These are phyloP conservation scores for Cheumatopsyche charites DNA, from an alignment of 1,140 invertebrate species.

Conservation along the genomic window DNA sequence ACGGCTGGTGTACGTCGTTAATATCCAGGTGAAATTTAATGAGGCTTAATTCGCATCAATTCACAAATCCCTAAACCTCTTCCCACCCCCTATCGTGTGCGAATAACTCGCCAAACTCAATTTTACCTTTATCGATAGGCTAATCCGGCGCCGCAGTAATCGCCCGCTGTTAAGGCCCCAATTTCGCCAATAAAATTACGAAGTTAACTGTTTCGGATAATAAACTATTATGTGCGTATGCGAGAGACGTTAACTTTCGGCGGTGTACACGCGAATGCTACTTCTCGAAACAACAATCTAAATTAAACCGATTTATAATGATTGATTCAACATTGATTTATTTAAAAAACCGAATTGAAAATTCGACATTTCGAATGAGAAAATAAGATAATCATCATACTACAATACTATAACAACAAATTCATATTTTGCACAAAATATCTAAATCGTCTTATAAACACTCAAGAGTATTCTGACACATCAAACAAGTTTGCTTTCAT, in stretches of 20 bases:
- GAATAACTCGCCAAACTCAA: constrained; percentile 32
- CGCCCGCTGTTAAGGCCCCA: constrained; percentile 25
- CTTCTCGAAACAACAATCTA: too few species aligned
- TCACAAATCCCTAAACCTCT: constrained; percentile 26
- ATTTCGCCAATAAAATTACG: constrained; percentile 30
- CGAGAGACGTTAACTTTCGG: too few species aligned
- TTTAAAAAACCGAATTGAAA: too few species aligned
- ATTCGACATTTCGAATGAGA: too few species aligned
- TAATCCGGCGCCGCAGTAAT: constrained; percentile 35
- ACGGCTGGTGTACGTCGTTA: constrained; percentile 11
- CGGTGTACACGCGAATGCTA: too few species aligned
- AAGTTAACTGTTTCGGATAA: constrained; percentile 33
- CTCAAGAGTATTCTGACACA: not conserved
- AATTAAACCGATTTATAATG: too few species aligned
- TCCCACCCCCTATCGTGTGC: not conserved
- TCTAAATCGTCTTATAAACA: not conserved
- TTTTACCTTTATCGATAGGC: constrained; percentile 37
- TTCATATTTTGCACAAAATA: too few species aligned
- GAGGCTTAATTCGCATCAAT: constrained; percentile 34
- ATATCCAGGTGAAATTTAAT: constrained; percentile 36
- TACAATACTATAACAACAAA: too few species aligned
- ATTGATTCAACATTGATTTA: too few species aligned
- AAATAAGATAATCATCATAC: too few species aligned
- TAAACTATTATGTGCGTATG: constrained; percentile 31
- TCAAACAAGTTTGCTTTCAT: constrained; percentile 4